Conservation (phyloP, 1,140 invertebrate species). For the Eupristina koningsbergeri region DNA sequence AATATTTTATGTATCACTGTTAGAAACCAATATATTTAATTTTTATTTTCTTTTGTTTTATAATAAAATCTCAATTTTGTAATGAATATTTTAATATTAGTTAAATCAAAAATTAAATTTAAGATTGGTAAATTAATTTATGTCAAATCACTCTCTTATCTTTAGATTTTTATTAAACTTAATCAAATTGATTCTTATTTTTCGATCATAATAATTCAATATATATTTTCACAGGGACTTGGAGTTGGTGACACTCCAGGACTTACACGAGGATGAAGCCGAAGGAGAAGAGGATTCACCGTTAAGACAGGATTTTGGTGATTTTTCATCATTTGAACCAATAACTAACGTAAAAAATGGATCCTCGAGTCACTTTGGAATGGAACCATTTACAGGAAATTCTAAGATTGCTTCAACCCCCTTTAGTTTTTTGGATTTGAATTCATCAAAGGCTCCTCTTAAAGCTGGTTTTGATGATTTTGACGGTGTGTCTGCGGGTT, state of each 20-base stretch:
- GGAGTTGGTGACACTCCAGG: conserved; percentile 61
- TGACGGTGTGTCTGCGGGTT: conserved; percentile 65
- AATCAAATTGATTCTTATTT: no score
- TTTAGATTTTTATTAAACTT: no score
- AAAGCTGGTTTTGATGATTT: conserved; percentile 71
- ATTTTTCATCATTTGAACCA: conserved; percentile 68
- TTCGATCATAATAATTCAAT: no score
- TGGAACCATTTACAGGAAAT: conserved; percentile 46
- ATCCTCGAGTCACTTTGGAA: conserved; percentile 25
- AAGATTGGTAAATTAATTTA: no score
- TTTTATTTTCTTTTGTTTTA: no score
- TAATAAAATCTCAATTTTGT: no score
- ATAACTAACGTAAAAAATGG: conserved; percentile 41
- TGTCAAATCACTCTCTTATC: no score
- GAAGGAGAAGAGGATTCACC: conserved; percentile 67
- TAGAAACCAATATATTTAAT: no score
- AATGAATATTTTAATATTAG: no score
- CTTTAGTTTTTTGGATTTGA: conserved; percentile 62
- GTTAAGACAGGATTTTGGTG: conserved; percentile 64
- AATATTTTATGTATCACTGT: no score
- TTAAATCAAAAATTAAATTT: no score
- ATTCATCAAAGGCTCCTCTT: conserved; percentile 66
- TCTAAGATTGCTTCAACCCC: conserved; percentile 37
- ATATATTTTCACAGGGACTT: conserved; percentile 62
- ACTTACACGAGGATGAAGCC: conserved; percentile 64